phyloP scores from a whole-genome alignment of 2,888 invertebrate genomes.

The Hirudinaria manillensis region DNA sequence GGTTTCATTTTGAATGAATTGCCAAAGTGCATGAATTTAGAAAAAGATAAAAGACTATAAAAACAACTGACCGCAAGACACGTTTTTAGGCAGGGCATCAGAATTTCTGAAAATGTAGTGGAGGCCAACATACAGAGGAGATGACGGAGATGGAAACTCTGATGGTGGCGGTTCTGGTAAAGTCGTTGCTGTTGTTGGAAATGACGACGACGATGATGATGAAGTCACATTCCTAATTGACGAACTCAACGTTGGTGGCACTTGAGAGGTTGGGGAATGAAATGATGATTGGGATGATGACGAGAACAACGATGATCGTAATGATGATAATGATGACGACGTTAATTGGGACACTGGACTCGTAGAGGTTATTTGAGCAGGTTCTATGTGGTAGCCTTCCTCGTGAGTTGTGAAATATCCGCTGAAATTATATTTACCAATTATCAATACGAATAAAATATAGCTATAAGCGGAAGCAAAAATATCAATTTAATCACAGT shows the following conservation, averaged over 20 bases:
- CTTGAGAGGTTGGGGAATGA: constrained; percentile 1
- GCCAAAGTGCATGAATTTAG: neutral
- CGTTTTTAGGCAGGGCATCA: constrained; percentile 20
- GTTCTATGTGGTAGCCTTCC: constrained; percentile 23
- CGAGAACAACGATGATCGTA: constrained; percentile 11
- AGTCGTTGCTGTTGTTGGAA: neutral
- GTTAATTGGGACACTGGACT: neutral
- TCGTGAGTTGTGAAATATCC: constrained; percentile 21
- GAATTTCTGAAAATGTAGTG: constrained; percentile 24
- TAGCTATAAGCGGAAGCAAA: too few species aligned
- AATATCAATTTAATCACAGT: too few species aligned
- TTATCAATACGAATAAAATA: too few species aligned
- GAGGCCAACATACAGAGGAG: neutral
- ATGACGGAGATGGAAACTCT: constrained; percentile 18
- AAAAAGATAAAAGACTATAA: neutral
- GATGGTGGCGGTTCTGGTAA: constrained; percentile 23
- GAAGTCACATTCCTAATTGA: constrained; percentile 15
- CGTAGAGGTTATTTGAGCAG: neutral
- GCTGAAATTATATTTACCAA: neutral
- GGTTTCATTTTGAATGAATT: neutral
- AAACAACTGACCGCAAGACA: constrained; percentile 13
- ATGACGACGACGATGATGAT: constrained; percentile 11
- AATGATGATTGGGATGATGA: constrained; percentile 6
- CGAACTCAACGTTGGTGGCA: constrained; percentile 14
- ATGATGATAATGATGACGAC: constrained; percentile 15